Evolutionary conservation across 2,797 vertebrate genomes (phyloP).

Genomic region (Ctenopoma multispine): DNA sequence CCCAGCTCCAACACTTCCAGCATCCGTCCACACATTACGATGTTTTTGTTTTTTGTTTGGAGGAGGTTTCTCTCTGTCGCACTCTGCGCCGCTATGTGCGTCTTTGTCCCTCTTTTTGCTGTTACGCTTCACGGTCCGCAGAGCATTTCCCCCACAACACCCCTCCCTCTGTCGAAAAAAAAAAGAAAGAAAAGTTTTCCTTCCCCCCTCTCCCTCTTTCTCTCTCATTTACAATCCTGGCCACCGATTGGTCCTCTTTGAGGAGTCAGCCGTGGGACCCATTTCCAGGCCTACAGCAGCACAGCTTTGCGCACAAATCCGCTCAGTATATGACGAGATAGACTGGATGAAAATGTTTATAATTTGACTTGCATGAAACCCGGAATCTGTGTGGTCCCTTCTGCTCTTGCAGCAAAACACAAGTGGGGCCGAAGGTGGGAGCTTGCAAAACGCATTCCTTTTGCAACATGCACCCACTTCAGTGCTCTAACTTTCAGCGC

Average conservation of each 20-base stretch:
- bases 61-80: conserved; percentile 47
- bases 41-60: conserved; percentile 8
- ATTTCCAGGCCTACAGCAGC: conserved; percentile 66
- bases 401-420: conserved; percentile 55
- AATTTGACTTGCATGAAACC: conserved; percentile 58
- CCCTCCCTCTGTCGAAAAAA: conserved; percentile 72
- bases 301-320: conserved; percentile 49
- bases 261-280: conserved; percentile 76
- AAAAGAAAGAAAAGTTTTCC: conserved; percentile 74
- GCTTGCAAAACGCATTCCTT: conserved; percentile 69
- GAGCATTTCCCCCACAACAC: conserved; percentile 78
- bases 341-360: conserved; percentile 72
- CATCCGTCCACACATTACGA: conserved; percentile 33
- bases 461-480: conserved; percentile 74
- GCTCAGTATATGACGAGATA: conserved; percentile 61
- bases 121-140: conserved; percentile 83
- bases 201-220: conserved; percentile 32
- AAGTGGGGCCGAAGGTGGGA: conserved; percentile 10
- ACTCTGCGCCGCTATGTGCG: conserved; percentile 69
- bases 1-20: conserved; percentile 12
- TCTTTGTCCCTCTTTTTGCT: conserved; percentile 80
- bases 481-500: conserved; percentile 26
- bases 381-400: conserved; percentile 75
- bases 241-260: conserved; percentile 79
- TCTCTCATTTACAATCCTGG: conserved; percentile 72